A percentile compares a stretch with the other conserved stretches of the same genome.
Conservation (phyloP, 2,888 invertebrate species). For the Gastrophysa polygoni region DNA sequence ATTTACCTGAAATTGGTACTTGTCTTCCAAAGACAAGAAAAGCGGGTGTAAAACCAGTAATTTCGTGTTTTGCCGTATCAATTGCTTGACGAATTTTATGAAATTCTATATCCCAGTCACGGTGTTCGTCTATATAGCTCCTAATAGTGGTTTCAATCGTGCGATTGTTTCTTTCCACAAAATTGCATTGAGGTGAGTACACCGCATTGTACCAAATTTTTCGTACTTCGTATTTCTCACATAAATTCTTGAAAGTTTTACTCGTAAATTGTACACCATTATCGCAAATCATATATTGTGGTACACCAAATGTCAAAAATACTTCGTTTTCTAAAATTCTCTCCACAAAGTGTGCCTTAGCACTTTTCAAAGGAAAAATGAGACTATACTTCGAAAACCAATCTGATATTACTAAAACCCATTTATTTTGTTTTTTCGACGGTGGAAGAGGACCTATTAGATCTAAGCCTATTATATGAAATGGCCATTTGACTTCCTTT, state of each 20-base stretch:
- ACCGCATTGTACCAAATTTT: constrained; percentile 37
- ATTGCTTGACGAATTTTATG: constrained; percentile 31
- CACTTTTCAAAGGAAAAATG: too few relatives aligned
- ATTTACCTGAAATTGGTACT: constrained; percentile 29
- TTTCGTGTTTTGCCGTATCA: constrained; percentile 30
- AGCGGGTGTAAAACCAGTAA: constrained; percentile 26
- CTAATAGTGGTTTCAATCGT: too few relatives aligned
- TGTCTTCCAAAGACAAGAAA: constrained; percentile 31
- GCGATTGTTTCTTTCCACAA: constrained; percentile 48
- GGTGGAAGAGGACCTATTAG: too few relatives aligned
- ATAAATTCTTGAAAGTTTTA: constrained; percentile 24
- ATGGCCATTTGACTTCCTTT: constrained; percentile 28
- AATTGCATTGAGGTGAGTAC: constrained; percentile 49
- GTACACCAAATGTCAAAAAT: constrained; percentile 27
- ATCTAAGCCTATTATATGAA: constrained; percentile 17
- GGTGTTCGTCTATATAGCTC: constrained; percentile 26
- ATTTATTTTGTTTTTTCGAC: too few relatives aligned
- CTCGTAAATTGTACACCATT: constrained; percentile 25
- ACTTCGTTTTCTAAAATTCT: constrained; percentile 26
- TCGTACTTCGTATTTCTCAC: constrained; percentile 31
- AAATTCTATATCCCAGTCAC: constrained; percentile 19
- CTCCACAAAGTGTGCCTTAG: too few relatives aligned
- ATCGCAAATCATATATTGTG: constrained; percentile 21
- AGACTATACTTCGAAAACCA: too few relatives aligned
- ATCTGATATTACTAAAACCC: too few relatives aligned